Evolutionary conservation across 2,888 invertebrate genomes (phyloP).

Genomic region (Lathronympha strigana): DNA sequence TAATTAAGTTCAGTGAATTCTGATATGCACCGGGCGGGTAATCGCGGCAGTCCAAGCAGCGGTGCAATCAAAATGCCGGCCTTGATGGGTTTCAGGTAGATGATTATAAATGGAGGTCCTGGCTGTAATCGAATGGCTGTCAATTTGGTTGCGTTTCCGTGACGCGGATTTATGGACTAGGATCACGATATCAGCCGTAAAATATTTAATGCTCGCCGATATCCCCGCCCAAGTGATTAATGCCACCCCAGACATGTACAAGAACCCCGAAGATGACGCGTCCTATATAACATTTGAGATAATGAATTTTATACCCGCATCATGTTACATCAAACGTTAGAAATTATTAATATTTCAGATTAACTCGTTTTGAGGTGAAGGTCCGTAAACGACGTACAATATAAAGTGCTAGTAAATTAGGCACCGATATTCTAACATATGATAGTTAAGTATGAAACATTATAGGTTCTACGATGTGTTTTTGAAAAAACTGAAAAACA

Average conservation of each 20-base stretch:
- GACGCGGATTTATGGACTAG: conserved; percentile 65
- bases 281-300: conserved; percentile 38
- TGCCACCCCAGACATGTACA: conserved; percentile 43
- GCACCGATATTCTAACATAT: not conserved
- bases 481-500: too few species aligned
- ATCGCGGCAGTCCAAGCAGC: conserved; percentile 22
- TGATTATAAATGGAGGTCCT: conserved; percentile 48
- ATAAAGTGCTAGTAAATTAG: too few species aligned
- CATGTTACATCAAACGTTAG: conserved; percentile 25
- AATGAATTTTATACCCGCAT: conserved; percentile 37
- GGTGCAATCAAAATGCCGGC: conserved; percentile 30
- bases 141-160: conserved; percentile 60
- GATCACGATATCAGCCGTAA: conserved; percentile 59
- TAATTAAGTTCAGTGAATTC: conserved; percentile 9
- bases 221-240: conserved; percentile 55
- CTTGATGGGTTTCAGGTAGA: conserved; percentile 38
- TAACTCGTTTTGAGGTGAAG: conserved; percentile 6
- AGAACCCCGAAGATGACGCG: conserved; percentile 39
- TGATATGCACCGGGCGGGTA: conserved; percentile 5
- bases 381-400: not conserved
- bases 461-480: too few species aligned
- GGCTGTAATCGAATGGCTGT: conserved; percentile 64
- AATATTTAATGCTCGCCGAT: conserved; percentile 65
- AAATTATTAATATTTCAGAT: conserved; percentile 27
- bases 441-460: too few species aligned